These are phyloP conservation scores for Drosophila aldrichi DNA, from an alignment of 2,888 invertebrate genomes.

Conservation along the genomic window DNA sequence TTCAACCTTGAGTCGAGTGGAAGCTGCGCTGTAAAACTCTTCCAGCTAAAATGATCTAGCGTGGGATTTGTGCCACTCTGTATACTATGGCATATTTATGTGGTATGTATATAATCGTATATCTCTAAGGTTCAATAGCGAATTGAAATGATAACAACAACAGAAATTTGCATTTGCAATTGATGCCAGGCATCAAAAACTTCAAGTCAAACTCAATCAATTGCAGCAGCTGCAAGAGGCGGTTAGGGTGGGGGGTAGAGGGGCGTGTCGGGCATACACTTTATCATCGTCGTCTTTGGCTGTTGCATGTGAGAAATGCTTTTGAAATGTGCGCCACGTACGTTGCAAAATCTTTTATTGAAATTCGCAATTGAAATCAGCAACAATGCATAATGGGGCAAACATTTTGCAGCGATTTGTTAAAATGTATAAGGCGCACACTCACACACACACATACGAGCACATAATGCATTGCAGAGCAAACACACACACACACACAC, in stretches of 20 bases:
- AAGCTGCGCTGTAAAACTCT: slow-evolving; percentile 17
- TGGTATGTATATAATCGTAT: background rate
- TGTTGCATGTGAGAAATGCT: slow-evolving; percentile 71
- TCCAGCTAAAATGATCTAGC: slow-evolving; percentile 31
- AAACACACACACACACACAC: slow-evolving; percentile 18
- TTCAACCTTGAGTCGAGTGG: slow-evolving; percentile 41
- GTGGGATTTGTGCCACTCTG: slow-evolving; percentile 17
- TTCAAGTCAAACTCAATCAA: slow-evolving; percentile 63
- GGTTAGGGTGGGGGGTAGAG: background rate
- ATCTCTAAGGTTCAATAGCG: background rate
- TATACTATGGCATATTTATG: too few species aligned
- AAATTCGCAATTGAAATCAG: slow-evolving; percentile 66
- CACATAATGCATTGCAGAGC: slow-evolving; percentile 28
- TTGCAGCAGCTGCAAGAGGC: slow-evolving; percentile 30
- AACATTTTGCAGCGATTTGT: slow-evolving; percentile 74
- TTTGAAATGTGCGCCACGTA: slow-evolving; percentile 77
- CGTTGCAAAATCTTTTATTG: slow-evolving; percentile 72
- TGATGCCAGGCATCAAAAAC: slow-evolving; percentile 66
- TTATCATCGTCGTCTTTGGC: background rate
- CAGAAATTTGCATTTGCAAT: slow-evolving; percentile 73
- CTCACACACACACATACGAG: slow-evolving; percentile 19
- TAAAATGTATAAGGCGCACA: slow-evolving; percentile 53
- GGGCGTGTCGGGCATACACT: slow-evolving; percentile 11
- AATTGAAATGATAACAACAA: slow-evolving; percentile 69
- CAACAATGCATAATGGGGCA: slow-evolving; percentile 63